Base-by-base conservation (phyloP, 2,797 vertebrate genomes). In the Telmatherina bonti region DNA sequence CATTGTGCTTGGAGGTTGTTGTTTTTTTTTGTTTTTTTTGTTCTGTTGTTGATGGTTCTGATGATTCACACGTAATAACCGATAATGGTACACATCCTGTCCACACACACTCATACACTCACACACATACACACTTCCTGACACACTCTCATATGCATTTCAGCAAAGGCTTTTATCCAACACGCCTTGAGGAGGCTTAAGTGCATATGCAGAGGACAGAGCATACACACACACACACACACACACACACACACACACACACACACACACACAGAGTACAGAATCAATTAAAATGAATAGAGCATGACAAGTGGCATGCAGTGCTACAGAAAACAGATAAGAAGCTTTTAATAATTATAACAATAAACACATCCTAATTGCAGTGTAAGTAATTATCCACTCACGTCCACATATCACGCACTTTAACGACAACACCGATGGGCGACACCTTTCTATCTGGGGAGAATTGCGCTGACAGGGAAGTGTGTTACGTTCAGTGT, bases 121-220 rank as follows among this genome's bases (percentile, higher is more conserved):
- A n/a, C 47, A 72, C 68, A 82, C 58, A 77, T 76, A 85, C 78
- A 68, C 70, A 86, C 80, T 88, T 88, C 85, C 87, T 84, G 88
- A 85, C 80, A 85, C 72, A 76, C 86, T 85, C 68, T 72, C 38
- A 49, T 47, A 61, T 76, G 88, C 80, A 79, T 86, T 86, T 86
- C 33, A 33, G 70, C 61, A 60, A 70, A 90, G 67, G 85, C 84
- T 91, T 90, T 89, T 89, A 90, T 88, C 82, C 70, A 76, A 68
- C 84, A 74, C 69, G 75, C 80, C 83, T 89, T 72, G 72, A 81
- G 76, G 78, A 85, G 63, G 76, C 67, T 85, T 89, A 85, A 90
- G 88, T 88, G 88, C 85, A 86, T 31, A 71, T 65, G 26, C 57
- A 58, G 66, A 76, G 67, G 55, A 72, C 33, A 56, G 56, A 35